Conservation (phyloP, 2,888 invertebrate genomes). For the Mactromeris polynyma region DNA sequence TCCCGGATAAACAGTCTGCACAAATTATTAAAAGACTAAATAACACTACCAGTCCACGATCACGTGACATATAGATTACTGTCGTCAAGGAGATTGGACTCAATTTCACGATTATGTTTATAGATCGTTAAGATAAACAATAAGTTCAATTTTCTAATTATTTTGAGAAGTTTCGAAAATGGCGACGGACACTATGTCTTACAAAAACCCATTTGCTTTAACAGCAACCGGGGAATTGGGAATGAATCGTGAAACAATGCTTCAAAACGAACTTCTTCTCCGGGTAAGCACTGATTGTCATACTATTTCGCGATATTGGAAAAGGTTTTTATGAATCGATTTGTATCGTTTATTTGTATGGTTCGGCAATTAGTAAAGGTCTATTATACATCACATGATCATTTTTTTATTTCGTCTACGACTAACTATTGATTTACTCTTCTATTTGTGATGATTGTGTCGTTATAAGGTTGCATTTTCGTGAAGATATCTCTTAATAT, state of each 20-base stretch:
- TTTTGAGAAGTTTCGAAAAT: slow-evolving; percentile 50
- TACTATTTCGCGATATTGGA: slow-evolving; percentile 48
- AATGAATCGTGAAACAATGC: slow-evolving; percentile 84
- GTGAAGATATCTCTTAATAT: neutral
- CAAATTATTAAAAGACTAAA: neutral
- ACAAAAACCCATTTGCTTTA: slow-evolving; percentile 73
- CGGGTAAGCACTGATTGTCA: slow-evolving; percentile 78
- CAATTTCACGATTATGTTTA: slow-evolving; percentile 55
- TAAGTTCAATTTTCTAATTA: slow-evolving; percentile 33
- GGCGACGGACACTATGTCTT: slow-evolving; percentile 60
- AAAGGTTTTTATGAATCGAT: neutral
- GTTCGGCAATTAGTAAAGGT: neutral
- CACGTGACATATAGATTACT: slow-evolving; percentile 65
- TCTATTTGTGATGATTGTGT: too few species aligned
- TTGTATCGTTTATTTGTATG: neutral
- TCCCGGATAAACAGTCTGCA: neutral
- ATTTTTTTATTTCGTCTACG: too few species aligned
- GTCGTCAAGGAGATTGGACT: slow-evolving; percentile 75
- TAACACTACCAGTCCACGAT: slow-evolving; percentile 37
- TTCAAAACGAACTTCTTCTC: slow-evolving; percentile 84
- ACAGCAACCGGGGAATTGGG: slow-evolving; percentile 86
- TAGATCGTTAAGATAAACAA: slow-evolving; percentile 68
- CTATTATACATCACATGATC: neutral
- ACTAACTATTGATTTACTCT: too few species aligned
- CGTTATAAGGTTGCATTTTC: neutral